Percentiles rank a stretch among this genome's conserved stretches.
Evolutionary conservation across 2,888 invertebrate species (phyloP).

Genomic region (Lithophane leautieri): DNA sequence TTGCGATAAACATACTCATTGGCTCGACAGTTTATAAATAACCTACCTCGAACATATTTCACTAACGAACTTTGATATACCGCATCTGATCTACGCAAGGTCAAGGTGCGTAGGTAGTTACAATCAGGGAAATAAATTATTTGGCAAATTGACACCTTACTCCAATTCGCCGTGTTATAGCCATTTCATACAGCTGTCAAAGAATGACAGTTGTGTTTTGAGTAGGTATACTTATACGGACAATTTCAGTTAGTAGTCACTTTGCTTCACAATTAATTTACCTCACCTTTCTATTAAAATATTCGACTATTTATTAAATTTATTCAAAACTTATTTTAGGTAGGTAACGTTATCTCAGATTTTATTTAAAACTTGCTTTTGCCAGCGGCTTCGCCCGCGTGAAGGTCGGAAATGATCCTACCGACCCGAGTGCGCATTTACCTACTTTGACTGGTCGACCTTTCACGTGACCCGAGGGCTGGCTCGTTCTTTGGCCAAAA

Average conservation of each 20-base stretch:
- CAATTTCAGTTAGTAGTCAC: not conserved
- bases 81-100: slow-evolving; percentile 22
- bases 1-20: slow-evolving; percentile 35
- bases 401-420: not conserved
- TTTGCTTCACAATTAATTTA: not conserved
- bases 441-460: not conserved
- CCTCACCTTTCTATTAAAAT: not conserved
- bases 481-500: not conserved
- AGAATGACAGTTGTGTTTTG: not conserved
- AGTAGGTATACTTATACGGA: too few relatives aligned
- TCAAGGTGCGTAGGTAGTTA: slow-evolving; percentile 5
- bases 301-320: not conserved
- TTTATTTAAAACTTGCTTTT: not conserved
- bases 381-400: not conserved
- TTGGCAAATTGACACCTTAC: not conserved
- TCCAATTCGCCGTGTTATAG: not conserved
- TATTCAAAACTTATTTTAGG: not conserved
- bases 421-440: not conserved
- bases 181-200: not conserved
- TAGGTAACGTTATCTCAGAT: not conserved
- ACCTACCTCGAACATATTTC: slow-evolving; percentile 4
- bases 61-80: not conserved
- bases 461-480: not conserved
- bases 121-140: too few relatives aligned
- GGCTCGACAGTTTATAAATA: slow-evolving; percentile 34